Percentiles rank a stretch among this genome's conserved stretches.
Evolutionary conservation across 2,797 vertebrate genomes (phyloP).

Genomic region (Neomorphus geoffroyi): DNA sequence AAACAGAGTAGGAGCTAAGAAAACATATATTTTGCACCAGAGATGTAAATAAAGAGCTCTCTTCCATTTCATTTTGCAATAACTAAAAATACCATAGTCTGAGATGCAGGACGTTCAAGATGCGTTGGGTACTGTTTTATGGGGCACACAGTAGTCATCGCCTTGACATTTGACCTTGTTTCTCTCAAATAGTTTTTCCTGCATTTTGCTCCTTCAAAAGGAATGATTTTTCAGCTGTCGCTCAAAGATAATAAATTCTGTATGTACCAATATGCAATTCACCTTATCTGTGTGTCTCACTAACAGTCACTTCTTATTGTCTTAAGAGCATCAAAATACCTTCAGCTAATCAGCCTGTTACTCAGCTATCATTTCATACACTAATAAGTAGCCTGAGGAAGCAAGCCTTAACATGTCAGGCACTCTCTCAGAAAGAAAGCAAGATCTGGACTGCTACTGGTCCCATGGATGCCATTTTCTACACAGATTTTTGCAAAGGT

Average conservation of each 20-base stretch:
- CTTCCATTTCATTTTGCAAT: not conserved
- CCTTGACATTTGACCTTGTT: not conserved
- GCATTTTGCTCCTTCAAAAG: not conserved
- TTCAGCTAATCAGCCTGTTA: not conserved
- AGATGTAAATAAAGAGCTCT: not conserved
- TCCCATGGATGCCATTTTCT: not conserved
- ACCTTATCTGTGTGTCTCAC: not conserved
- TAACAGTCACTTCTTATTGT: not conserved
- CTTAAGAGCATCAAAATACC: not conserved
- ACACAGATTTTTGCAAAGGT: not conserved
- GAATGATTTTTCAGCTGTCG: not conserved
- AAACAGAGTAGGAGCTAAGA: not conserved
- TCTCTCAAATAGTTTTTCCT: not conserved
- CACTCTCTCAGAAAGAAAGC: not conserved
- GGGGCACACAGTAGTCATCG: not conserved
- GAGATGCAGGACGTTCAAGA: not conserved
- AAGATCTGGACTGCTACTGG: not conserved
- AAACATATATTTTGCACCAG: not conserved
- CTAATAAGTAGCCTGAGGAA: not conserved
- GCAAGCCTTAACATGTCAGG: not conserved
- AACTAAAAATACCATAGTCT: not conserved
- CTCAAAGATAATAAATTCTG: not conserved
- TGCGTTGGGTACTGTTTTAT: not conserved
- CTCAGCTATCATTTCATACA: not conserved
- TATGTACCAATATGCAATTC: not conserved